phyloP scores from a whole-genome alignment of 2,797 vertebrate species.

The Naso thynnoides region DNA sequence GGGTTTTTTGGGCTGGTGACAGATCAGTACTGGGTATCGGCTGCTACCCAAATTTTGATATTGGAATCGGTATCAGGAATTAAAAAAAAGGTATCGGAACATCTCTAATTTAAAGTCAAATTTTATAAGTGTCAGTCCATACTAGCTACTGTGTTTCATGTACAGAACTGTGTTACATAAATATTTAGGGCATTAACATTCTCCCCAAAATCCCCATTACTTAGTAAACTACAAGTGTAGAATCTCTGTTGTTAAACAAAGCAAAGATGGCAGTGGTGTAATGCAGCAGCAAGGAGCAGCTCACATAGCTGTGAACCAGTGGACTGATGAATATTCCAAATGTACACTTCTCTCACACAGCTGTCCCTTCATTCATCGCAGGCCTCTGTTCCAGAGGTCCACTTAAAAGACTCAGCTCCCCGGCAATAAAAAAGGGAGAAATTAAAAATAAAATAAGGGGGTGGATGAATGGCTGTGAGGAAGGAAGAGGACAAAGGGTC shows the following conservation, averaged over 20 bases:
- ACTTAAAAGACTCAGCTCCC: slow-evolving; percentile 78
- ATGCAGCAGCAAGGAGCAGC: slow-evolving; percentile 63
- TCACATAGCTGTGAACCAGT: slow-evolving; percentile 55
- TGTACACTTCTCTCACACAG: slow-evolving; percentile 78
- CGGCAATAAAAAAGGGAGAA: slow-evolving; percentile 79
- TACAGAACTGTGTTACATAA: background rate
- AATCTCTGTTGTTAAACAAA: slow-evolving; percentile 19
- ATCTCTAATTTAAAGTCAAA: background rate
- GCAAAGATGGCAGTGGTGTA: slow-evolving; percentile 47
- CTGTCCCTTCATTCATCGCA: slow-evolving; percentile 80
- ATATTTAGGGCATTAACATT: background rate
- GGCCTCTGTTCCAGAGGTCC: slow-evolving; percentile 72
- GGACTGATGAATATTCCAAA: slow-evolving; percentile 84
- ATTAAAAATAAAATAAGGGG: slow-evolving; percentile 79
- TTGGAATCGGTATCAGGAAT: no score
- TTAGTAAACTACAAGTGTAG: slow-evolving; percentile 18
- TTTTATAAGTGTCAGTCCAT: background rate
- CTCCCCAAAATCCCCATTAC: background rate
- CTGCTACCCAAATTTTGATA: no score
- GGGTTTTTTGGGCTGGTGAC: no score
- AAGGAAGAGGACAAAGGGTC: slow-evolving; percentile 73
- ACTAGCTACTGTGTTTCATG: background rate
- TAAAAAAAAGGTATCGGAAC: no score
- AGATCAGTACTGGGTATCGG: no score
- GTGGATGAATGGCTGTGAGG: slow-evolving; percentile 70